These are phyloP conservation scores for Phytoseiulus persimilis DNA, from an alignment of 2,888 invertebrate species.

Conservation along the genomic window DNA sequence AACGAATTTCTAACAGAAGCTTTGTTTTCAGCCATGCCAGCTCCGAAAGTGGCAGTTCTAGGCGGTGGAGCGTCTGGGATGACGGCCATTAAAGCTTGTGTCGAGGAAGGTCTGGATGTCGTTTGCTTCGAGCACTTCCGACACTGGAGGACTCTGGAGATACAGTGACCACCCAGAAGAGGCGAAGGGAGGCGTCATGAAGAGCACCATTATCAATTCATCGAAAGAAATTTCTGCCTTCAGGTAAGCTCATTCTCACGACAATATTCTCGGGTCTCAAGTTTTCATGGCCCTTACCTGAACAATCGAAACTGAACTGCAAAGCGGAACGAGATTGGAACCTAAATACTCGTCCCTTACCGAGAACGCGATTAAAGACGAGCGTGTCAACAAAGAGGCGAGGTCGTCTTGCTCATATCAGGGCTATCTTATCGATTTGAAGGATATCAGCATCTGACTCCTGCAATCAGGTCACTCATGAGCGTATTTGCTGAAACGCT, in stretches of 20 bases:
- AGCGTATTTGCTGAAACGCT: too few relatives aligned
- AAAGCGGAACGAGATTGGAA: too few relatives aligned
- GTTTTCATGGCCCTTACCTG: too few relatives aligned
- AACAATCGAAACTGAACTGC: too few relatives aligned
- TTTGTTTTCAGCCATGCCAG: constrained; percentile 8
- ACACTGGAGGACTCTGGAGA: constrained; percentile 50
- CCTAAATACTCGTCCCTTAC: too few relatives aligned
- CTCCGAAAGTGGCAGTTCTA: constrained; percentile 46
- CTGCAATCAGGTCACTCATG: too few relatives aligned
- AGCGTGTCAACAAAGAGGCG: too few relatives aligned
- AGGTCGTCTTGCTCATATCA: too few relatives aligned
- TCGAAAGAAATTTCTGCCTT: constrained; percentile 51
- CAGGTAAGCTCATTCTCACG: constrained; percentile 43
- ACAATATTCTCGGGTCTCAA: not conserved
- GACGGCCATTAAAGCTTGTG: constrained; percentile 49
- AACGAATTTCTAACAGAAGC: not conserved
- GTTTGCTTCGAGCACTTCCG: constrained; percentile 49
- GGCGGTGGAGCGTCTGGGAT: constrained; percentile 52
- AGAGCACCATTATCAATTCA: constrained; percentile 51
- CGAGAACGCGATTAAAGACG: too few relatives aligned
- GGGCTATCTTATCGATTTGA: too few relatives aligned
- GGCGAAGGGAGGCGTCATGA: constrained; percentile 49
- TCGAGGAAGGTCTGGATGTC: constrained; percentile 49
- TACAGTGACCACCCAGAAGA: constrained; percentile 46
- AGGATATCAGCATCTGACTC: too few relatives aligned